A percentile compares a stretch with the other conserved stretches of the same genome.
phyloP scores from a whole-genome alignment of 2,888 invertebrate genomes.

The Mesorhabditis spiculigera region DNA sequence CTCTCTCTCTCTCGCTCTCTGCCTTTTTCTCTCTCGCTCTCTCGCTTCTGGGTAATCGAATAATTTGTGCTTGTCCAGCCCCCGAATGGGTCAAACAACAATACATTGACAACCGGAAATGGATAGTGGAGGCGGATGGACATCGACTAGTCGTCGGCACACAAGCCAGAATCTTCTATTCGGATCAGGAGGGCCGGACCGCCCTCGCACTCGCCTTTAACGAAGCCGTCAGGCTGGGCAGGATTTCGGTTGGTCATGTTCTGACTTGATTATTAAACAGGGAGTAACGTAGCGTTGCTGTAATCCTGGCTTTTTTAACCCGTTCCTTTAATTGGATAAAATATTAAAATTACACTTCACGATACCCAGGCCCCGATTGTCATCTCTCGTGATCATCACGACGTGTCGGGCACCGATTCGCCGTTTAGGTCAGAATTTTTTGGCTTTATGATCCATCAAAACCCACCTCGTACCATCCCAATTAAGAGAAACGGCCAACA shows the following conservation, averaged over 20 bases:
- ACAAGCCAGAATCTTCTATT: conserved; percentile 67
- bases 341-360: neutral
- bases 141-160: conserved; percentile 64
- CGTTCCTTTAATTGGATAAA: neutral
- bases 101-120: conserved; percentile 66
- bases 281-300: too few species aligned
- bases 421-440: conserved; percentile 16
- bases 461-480: too few species aligned
- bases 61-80: conserved; percentile 50
- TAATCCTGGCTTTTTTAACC: neutral
- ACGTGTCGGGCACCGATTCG: conserved; percentile 62
- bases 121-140: conserved; percentile 66
- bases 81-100: conserved; percentile 64
- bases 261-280: neutral
- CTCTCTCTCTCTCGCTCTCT: too few species aligned
- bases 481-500: conserved; percentile 67
- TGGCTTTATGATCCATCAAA: too few species aligned
- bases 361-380: conserved; percentile 64
- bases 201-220: conserved; percentile 66
- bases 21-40: too few species aligned
- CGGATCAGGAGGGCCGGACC: conserved; percentile 65
- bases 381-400: conserved; percentile 68
- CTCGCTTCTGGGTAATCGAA: too few species aligned
- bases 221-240: conserved; percentile 58
- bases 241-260: conserved; percentile 21